Evolutionary conservation across 2,888 invertebrate genomes (phyloP).

Genomic region (Agrilus mali): DNA sequence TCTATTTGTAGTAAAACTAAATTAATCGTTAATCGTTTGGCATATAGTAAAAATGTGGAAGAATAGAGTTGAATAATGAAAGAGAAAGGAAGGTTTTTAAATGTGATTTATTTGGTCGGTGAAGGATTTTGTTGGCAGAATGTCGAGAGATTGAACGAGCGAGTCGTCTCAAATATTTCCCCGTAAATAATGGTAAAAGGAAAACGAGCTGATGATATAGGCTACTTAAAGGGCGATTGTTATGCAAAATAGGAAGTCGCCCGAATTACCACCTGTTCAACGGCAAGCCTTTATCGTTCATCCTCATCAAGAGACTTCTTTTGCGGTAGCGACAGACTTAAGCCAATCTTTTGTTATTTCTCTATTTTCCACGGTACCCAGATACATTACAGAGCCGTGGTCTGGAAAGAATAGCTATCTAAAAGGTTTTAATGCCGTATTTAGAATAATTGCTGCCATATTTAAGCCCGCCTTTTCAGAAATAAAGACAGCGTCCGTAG

Average conservation of each 20-base stretch:
- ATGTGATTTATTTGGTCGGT: slow-evolving; percentile 34
- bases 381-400: slow-evolving; percentile 32
- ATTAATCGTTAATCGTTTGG: not conserved
- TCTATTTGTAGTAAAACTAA: too few species aligned
- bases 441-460: slow-evolving; percentile 38
- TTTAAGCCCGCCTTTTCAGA: slow-evolving; percentile 31
- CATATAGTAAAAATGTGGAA: slow-evolving; percentile 5
- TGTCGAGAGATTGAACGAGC: slow-evolving; percentile 11
- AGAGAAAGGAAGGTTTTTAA: slow-evolving; percentile 29
- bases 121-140: slow-evolving; percentile 8
- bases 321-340: slow-evolving; percentile 29
- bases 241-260: slow-evolving; percentile 34
- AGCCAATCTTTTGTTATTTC: slow-evolving; percentile 36
- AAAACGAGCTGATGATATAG: slow-evolving; percentile 30
- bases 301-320: slow-evolving; percentile 34
- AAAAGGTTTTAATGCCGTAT: slow-evolving; percentile 36
- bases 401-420: slow-evolving; percentile 37
- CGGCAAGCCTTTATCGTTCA: slow-evolving; percentile 32
- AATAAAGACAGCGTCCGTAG: slow-evolving; percentile 23
- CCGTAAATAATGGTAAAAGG: slow-evolving; percentile 32
- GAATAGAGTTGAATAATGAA: slow-evolving; percentile 8
- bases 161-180: slow-evolving; percentile 35
- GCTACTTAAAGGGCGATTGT: slow-evolving; percentile 35
- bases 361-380: slow-evolving; percentile 31
- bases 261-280: slow-evolving; percentile 35